Evolutionary conservation across 37 sponge, comb jelly and placozoan genomes (phyloP), one percentile per base, ranked within the genome.

Genomic region (Spongilla lacustris): DNA sequence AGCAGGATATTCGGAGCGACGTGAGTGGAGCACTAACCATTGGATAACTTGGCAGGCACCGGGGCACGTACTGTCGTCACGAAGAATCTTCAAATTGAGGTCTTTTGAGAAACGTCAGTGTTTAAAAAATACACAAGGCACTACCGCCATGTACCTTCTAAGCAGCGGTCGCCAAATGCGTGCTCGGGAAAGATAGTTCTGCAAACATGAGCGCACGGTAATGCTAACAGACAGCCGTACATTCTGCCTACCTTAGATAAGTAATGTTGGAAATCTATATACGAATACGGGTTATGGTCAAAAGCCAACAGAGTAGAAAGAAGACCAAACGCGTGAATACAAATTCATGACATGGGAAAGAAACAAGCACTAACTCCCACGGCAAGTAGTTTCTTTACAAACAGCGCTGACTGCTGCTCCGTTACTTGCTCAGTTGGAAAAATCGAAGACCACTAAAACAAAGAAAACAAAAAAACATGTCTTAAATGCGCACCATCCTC

Each of bases 331-430:
- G n/a, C n/a, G n/a, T n/a, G n/a, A n/a, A n/a, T n/a, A n/a, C n/a
- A n/a, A 28, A 22, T 67, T 30, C 22, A 67, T 48, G 67, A 68
- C 17, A 66, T 81, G 67, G 21, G 33, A 30, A 12, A 84, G 50
- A 75, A 25, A 27, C 2, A 74, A 38, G 22, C 27, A 50, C 90
- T 93, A 23, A 97, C 95, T 5, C 95, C 93, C 2, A 97, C 93
- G 13, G 98, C 98, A 0, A 97, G 86, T 13, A 97, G 90, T 58
- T 97, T 97, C 92, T 97, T 97, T 9, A 97, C 98, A 83, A 97
- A 97, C n/a, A 97, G 80, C 3, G 94, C 94, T n/a, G 95, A 94
- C 85, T 97, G 95, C 48, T 93, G 93, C 74, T 88, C 85, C 13
- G 93, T 95, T n/a, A 94, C 88, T 49, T 94, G 94, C 74, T 94